A percentile compares a stretch with the other conserved stretches of the same genome.
phyloP scores from a whole-genome alignment of 2,113 vertebrate species.

The Oncorhynchus nerka region DNA sequence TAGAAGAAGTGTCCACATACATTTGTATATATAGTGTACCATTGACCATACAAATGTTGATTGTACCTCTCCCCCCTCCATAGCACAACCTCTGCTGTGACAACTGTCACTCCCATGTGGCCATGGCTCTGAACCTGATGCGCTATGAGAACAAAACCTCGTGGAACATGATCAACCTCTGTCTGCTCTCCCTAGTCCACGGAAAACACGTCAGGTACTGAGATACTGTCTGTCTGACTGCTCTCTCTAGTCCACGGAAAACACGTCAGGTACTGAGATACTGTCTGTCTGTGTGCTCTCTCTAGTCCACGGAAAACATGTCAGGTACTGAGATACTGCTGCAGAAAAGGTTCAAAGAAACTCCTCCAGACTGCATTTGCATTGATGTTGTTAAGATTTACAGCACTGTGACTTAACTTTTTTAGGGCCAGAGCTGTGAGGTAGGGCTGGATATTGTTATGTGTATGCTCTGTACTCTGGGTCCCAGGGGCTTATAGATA shows the following conservation, averaged over 20 bases:
- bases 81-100: slow-evolving; percentile 98
- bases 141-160: slow-evolving; percentile 90
- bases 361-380: no score
- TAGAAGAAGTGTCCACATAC: no score
- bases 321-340: background rate
- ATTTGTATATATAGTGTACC: no score
- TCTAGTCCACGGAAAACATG: no score
- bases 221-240: slow-evolving; percentile 43
- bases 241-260: slow-evolving; percentile 48
- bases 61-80: slow-evolving; percentile 21
- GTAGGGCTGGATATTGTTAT: slow-evolving; percentile 23
- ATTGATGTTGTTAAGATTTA: no score
- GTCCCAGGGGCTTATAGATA: slow-evolving; percentile 35
- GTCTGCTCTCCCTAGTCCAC: slow-evolving; percentile 60
- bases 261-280: slow-evolving; percentile 79
- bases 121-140: slow-evolving; percentile 96
- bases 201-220: background rate
- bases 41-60: background rate
- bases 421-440: slow-evolving; percentile 3
- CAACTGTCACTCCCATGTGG: slow-evolving; percentile 97
- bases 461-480: slow-evolving; percentile 2
- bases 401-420: no score
- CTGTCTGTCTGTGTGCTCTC: no score
- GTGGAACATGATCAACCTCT: slow-evolving; percentile 98
- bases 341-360: background rate